Evolutionary conservation across 2,888 invertebrate genomes (phyloP).

Genomic region (Aradus depressus): DNA sequence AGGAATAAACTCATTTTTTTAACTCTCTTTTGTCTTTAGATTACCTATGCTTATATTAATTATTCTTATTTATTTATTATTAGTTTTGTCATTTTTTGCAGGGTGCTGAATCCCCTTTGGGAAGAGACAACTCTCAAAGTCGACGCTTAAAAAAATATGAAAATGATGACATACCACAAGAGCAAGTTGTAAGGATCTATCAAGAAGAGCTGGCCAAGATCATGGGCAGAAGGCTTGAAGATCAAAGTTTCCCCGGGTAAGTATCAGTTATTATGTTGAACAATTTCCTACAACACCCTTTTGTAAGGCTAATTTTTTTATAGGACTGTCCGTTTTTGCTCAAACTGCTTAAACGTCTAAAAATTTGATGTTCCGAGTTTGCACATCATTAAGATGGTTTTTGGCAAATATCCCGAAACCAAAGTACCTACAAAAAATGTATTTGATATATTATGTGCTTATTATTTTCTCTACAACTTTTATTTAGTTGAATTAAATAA

Average conservation of each 20-base stretch:
- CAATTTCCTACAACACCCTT: background rate
- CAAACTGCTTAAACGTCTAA: background rate
- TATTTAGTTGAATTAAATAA: too few relatives aligned
- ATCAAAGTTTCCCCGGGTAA: slow-evolving; percentile 38
- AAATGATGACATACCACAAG: slow-evolving; percentile 91
- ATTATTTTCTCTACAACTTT: too few relatives aligned
- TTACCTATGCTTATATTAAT: background rate
- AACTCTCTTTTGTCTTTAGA: too few relatives aligned
- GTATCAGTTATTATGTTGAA: slow-evolving; percentile 7
- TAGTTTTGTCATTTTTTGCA: slow-evolving; percentile 13
- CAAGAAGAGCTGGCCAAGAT: slow-evolving; percentile 90
- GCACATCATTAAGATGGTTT: too few relatives aligned
- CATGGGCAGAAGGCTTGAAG: slow-evolving; percentile 65
- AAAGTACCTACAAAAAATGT: too few relatives aligned
- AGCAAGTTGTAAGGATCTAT: slow-evolving; percentile 88
- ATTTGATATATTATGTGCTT: too few relatives aligned
- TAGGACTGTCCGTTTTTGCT: background rate
- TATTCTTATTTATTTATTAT: background rate
- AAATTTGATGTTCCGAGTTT: slow-evolving; percentile 12
- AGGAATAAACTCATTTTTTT: too few relatives aligned
- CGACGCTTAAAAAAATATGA: slow-evolving; percentile 75
- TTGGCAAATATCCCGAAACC: too few relatives aligned
- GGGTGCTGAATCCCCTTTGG: slow-evolving; percentile 53
- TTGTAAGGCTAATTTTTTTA: background rate
- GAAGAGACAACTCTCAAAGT: slow-evolving; percentile 56